Conservation (phyloP, 2,797 vertebrate genomes). For the Lacerta agilis region DNA sequence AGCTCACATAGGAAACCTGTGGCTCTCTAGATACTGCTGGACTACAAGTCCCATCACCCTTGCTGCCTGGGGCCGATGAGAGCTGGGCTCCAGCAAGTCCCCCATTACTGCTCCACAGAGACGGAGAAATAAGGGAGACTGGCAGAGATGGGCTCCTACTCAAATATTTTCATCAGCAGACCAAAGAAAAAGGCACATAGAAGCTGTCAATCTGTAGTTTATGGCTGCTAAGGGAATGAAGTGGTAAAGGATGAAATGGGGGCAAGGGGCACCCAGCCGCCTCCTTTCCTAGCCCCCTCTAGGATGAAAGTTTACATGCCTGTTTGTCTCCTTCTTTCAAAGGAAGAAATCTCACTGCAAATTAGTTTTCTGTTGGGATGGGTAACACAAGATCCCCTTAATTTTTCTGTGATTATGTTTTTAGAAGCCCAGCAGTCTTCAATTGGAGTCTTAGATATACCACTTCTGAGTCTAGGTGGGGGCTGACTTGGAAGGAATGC, state of each 20-base stretch:
- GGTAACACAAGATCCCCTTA: background rate
- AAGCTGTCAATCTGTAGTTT: background rate
- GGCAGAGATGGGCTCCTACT: background rate
- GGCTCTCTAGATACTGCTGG: background rate
- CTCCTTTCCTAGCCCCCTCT: background rate
- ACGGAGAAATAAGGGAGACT: background rate
- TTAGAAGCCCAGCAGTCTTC: no score
- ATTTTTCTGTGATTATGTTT: background rate
- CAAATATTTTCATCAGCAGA: background rate
- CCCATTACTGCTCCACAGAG: background rate
- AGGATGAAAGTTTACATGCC: background rate
- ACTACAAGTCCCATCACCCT: background rate
- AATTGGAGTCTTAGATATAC: no score
- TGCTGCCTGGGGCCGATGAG: background rate
- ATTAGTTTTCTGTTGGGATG: background rate
- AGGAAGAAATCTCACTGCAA: background rate
- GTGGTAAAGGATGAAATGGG: background rate
- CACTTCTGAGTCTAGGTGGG: no score
- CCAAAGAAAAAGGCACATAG: background rate
- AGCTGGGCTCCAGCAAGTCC: background rate
- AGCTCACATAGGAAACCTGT: background rate
- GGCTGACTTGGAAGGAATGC: background rate
- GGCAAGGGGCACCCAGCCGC: background rate
- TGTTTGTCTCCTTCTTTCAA: background rate
- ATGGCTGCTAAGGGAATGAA: background rate